Conservation (phyloP, 2,888 invertebrate genomes). For the Lithodes maja region DNA sequence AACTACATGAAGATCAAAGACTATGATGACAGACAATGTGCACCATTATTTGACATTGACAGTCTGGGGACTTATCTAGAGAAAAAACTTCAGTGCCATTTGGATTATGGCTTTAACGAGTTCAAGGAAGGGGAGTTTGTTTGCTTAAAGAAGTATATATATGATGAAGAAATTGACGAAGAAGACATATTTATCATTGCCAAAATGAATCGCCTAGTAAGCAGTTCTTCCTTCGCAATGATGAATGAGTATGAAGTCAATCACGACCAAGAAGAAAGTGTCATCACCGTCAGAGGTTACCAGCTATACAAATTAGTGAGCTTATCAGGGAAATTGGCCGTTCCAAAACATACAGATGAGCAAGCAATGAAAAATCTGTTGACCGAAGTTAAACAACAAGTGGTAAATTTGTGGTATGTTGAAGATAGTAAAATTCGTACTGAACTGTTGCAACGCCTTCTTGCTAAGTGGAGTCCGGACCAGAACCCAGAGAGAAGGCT, state of each 20-base stretch:
- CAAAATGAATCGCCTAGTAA: constrained; percentile 17
- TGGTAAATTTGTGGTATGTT: constrained; percentile 35
- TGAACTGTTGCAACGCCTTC: constrained; percentile 34
- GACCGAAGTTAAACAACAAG: constrained; percentile 12
- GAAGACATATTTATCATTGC: constrained; percentile 42
- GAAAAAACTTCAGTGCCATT: background rate
- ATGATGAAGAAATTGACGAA: constrained; percentile 17
- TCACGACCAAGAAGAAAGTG: background rate
- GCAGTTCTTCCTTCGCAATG: background rate
- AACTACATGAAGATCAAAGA: constrained; percentile 8
- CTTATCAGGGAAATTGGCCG: no score
- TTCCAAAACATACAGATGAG: background rate
- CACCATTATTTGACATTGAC: background rate
- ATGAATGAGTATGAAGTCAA: constrained; percentile 38
- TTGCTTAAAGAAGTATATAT: constrained; percentile 35
- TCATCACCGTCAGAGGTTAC: constrained; percentile 15
- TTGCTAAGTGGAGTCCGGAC: constrained; percentile 44
- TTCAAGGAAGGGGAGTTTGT: constrained; percentile 47
- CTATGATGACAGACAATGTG: background rate
- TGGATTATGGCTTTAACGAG: constrained; percentile 28
- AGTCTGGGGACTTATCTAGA: constrained; percentile 29
- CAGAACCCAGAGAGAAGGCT: constrained; percentile 22
- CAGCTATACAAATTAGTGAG: constrained; percentile 36
- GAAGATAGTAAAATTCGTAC: background rate
- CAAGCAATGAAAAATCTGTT: background rate